phyloP scores from a whole-genome alignment of 1,140 invertebrate species.

The Gryllus bimaculatus region DNA sequence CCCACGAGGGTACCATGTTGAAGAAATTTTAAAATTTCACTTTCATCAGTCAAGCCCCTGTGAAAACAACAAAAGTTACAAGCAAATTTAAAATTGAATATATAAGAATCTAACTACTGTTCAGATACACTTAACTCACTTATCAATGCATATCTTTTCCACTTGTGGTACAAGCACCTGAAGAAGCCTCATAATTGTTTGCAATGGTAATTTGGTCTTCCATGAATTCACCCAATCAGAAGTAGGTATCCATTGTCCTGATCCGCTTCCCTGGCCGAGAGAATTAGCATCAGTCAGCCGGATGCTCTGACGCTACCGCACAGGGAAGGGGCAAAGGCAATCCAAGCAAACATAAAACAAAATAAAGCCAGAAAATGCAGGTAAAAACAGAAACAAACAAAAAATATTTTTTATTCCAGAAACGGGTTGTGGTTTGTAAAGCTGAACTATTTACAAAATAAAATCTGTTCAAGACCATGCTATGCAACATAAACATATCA shows the following conservation, averaged over 20 bases:
- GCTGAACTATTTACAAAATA: too few relatives aligned
- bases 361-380: not conserved
- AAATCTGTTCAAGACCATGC: too few relatives aligned
- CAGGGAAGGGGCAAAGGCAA: conserved; percentile 6
- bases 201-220: conserved; percentile 93
- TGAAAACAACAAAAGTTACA: conserved; percentile 20
- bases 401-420: not conserved
- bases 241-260: conserved; percentile 69
- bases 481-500: too few relatives aligned
- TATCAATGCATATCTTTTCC: conserved; percentile 99
- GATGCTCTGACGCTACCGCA: conserved; percentile 21
- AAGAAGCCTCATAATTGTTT: conserved; percentile 96
- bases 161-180: conserved; percentile 99
- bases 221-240: conserved; percentile 92
- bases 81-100: not conserved
- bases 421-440: not conserved
- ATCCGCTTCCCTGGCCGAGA: conserved; percentile 16
- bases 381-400: not conserved
- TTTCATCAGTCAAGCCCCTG: conserved; percentile 97
- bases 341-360: conserved; percentile 13
- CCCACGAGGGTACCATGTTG: conserved; percentile 98
- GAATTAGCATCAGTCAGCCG: conserved; percentile 19
- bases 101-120: not conserved
- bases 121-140: conserved; percentile 51
- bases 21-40: conserved; percentile 96